Percentiles rank a stretch among this genome's conserved stretches.
These are phyloP conservation scores for Meriones psammophilus DNA, from an alignment of 2,797 vertebrate species.

Conservation along the genomic window DNA sequence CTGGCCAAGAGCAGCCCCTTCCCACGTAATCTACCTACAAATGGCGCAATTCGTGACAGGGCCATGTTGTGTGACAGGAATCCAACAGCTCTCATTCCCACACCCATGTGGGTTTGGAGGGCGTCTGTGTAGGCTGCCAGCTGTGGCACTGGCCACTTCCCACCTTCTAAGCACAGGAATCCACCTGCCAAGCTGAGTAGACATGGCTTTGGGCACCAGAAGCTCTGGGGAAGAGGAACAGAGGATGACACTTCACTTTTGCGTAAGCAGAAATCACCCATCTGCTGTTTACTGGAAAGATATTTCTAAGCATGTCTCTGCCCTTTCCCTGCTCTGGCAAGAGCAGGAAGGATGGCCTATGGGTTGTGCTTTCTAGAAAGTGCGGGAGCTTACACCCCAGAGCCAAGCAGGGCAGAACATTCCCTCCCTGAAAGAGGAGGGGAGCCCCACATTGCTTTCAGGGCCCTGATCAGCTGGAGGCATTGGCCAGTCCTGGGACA, in stretches of 20 bases:
- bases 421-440: neutral
- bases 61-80: fast-evolving
- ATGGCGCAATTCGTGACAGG: neutral
- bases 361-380: neutral
- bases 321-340: neutral
- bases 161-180: neutral
- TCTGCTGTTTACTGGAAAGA: neutral
- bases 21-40: fast-evolving
- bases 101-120: neutral
- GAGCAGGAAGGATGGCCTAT: fast-evolving
- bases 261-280: neutral
- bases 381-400: fast-evolving
- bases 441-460: fast-evolving
- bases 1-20: neutral
- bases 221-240: neutral
- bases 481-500: fast-evolving
- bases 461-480: neutral
- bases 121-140: neutral
- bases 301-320: neutral
- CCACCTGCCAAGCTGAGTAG: neutral
- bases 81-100: neutral
- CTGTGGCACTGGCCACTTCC: neutral
- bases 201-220: neutral
- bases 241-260: neutral
- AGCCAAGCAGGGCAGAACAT: neutral